These are phyloP conservation scores for Toxotes lorentzi DNA, from an alignment of 2,797 vertebrate species.

Conservation along the genomic window DNA sequence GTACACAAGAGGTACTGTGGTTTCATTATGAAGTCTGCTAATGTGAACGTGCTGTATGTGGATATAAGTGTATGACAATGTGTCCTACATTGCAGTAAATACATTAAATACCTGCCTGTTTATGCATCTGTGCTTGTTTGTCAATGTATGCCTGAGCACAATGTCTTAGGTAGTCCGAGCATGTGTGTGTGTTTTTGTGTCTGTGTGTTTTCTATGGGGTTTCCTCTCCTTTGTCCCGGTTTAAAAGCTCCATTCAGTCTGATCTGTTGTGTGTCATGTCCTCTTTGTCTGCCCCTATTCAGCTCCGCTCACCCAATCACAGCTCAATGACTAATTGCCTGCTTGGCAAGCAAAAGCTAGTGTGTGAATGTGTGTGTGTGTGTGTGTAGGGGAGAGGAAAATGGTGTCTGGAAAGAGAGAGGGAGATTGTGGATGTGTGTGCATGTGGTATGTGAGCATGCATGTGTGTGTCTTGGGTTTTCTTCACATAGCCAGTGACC, in stretches of 20 bases:
- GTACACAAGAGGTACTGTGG: background rate
- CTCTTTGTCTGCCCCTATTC: constrained; percentile 84
- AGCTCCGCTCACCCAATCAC: constrained; percentile 86
- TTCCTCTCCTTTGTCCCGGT: constrained; percentile 79
- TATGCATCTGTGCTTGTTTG: constrained; percentile 35
- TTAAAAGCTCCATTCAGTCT: constrained; percentile 81
- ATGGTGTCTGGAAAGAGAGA: constrained; percentile 44
- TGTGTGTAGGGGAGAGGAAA: constrained; percentile 39
- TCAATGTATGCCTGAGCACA: constrained; percentile 36
- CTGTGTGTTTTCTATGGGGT: constrained; percentile 71
- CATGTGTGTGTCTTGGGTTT: constrained; percentile 65
- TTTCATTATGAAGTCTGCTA: background rate
- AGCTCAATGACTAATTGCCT: constrained; percentile 88
- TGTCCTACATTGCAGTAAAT: constrained; percentile 10
- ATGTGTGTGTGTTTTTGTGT: constrained; percentile 43
- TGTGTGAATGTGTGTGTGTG: constrained; percentile 42
- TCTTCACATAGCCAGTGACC: constrained; percentile 82
- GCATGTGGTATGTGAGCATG: constrained; percentile 5
- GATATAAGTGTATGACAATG: constrained; percentile 13
- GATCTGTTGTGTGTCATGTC: constrained; percentile 83
- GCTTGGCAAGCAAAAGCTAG: constrained; percentile 80
- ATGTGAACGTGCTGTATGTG: constrained; percentile 8
- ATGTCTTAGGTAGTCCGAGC: constrained; percentile 38
- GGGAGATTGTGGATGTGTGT: constrained; percentile 39
- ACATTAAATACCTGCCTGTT: constrained; percentile 32